phyloP scores from a whole-genome alignment of 2,888 invertebrate genomes.

The Gibbula magus region DNA sequence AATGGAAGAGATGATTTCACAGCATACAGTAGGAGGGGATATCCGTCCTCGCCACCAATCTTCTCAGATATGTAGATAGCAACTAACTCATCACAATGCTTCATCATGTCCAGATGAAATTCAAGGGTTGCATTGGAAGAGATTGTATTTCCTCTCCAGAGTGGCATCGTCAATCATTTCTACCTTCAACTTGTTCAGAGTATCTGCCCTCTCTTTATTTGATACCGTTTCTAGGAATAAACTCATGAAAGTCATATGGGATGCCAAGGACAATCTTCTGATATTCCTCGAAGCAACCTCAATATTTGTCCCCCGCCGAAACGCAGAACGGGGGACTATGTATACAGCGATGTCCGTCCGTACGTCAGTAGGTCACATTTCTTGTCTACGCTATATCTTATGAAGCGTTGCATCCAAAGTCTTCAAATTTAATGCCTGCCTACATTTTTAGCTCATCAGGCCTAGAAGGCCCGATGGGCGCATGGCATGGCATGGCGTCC shows the following conservation, averaged over 20 bases:
- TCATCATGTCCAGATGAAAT: constrained; percentile 30
- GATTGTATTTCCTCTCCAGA: background rate
- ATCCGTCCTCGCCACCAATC: constrained; percentile 29
- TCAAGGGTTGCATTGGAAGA: constrained; percentile 10
- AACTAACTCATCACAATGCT: constrained; percentile 29
- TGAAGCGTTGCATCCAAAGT: no score
- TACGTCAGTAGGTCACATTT: no score
- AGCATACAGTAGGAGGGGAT: constrained; percentile 17
- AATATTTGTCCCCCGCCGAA: no score
- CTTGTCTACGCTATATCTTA: no score
- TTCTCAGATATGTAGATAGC: constrained; percentile 28
- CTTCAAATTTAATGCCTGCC: no score
- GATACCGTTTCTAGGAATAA: background rate
- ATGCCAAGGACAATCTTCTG: background rate
- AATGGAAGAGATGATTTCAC: constrained; percentile 27
- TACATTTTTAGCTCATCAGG: no score
- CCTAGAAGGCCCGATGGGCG: no score
- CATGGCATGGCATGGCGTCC: no score
- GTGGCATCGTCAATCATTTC: background rate
- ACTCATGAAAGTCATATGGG: background rate
- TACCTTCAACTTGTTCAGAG: background rate
- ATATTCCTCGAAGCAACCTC: background rate
- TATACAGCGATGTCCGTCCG: no score
- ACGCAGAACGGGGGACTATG: no score
- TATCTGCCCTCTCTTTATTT: background rate